Conservation (phyloP, 1,140 invertebrate species). For the Galendromus occidentalis region DNA sequence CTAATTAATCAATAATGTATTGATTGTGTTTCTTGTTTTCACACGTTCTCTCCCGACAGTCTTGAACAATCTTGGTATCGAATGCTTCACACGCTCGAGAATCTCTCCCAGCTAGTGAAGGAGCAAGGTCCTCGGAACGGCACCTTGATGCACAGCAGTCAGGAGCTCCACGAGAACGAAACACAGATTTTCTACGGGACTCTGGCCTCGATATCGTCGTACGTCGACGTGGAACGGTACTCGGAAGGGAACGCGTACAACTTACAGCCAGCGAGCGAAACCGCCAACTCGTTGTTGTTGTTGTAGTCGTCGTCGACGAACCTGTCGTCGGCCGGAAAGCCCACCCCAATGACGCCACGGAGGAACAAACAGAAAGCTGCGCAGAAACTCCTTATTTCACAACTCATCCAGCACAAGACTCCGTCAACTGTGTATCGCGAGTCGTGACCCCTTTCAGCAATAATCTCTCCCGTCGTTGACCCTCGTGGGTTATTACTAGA, state of each 20-base stretch:
- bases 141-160: slow-evolving; percentile 6
- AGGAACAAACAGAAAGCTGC: neutral
- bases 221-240: slow-evolving; percentile 43
- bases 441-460: slow-evolving; percentile 19
- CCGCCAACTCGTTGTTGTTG: neutral
- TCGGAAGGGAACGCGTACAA: neutral
- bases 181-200: slow-evolving; percentile 80
- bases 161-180: neutral
- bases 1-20: too few relatives aligned
- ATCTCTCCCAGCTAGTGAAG: slow-evolving; percentile 56
- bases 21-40: too few relatives aligned
- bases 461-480: too few relatives aligned
- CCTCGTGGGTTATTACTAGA: too few relatives aligned
- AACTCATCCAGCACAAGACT: slow-evolving; percentile 16
- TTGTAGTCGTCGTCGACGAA: slow-evolving; percentile 6
- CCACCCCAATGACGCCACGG: neutral
- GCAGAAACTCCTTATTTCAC: neutral
- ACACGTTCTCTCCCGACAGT: slow-evolving; percentile 47
- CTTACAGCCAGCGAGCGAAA: neutral
- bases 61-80: slow-evolving; percentile 86
- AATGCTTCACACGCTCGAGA: slow-evolving; percentile 72
- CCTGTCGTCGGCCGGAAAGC: neutral
- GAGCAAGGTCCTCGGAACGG: neutral
- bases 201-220: slow-evolving; percentile 71
- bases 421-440: slow-evolving; percentile 14